These are phyloP conservation scores for Chamaetylas fuelleborni DNA, from an alignment of 2,113 vertebrate species.

Conservation along the genomic window DNA sequence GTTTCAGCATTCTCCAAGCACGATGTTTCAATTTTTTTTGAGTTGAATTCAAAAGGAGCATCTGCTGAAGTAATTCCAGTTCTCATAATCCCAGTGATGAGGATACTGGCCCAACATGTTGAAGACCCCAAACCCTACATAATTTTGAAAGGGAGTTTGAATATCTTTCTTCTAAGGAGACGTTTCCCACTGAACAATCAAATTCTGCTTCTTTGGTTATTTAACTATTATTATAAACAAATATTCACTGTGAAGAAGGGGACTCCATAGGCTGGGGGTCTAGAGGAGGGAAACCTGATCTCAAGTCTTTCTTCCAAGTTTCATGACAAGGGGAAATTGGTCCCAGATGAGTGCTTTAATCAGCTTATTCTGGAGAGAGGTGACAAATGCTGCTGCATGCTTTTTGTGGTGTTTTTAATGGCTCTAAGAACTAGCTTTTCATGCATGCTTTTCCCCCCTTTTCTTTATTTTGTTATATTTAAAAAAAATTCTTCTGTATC, in stretches of 20 bases:
- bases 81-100: background rate
- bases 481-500: background rate
- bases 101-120: background rate
- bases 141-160: background rate
- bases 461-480: background rate
- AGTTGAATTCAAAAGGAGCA: background rate
- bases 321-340: background rate
- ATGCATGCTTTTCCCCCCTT: accelerated
- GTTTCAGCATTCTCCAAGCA: background rate
- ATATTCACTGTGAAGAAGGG: background rate
- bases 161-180: background rate
- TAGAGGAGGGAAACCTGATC: background rate
- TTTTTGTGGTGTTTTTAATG: background rate
- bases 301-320: background rate
- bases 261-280: background rate
- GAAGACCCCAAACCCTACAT: background rate
- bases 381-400: background rate
- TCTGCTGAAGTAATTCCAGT: background rate
- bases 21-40: background rate
- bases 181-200: background rate
- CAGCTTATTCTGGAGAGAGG: background rate
- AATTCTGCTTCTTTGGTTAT: background rate
- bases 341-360: background rate
- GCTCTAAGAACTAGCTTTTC: background rate
- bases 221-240: background rate